These are phyloP conservation scores for Osmerus mordax DNA, from an alignment of 2,113 vertebrate genomes.

Conservation along the genomic window DNA sequence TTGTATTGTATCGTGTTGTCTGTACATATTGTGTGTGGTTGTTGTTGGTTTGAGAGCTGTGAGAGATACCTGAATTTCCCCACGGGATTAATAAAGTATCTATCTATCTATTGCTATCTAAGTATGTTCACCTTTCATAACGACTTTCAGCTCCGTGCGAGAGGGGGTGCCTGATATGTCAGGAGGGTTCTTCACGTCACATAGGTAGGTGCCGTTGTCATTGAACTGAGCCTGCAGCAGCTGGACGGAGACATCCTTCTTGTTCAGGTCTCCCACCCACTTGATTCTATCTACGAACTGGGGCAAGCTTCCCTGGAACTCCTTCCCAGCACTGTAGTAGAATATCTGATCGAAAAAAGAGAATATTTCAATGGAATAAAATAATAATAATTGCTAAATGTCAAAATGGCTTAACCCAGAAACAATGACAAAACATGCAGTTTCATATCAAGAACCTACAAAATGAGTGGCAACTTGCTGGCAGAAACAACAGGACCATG, in stretches of 20 bases:
- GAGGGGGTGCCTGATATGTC: conserved; percentile 78
- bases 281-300: conserved; percentile 80
- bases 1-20: too few species aligned
- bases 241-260: conserved; percentile 87
- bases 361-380: neutral
- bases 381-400: neutral
- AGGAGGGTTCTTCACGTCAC: conserved; percentile 88
- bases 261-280: conserved; percentile 90
- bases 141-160: conserved; percentile 79
- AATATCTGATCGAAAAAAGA: conserved; percentile 75
- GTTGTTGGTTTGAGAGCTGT: too few species aligned
- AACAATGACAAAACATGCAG: conserved; percentile 13
- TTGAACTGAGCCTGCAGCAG: conserved; percentile 82
- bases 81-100: too few species aligned
- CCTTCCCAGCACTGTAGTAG: conserved; percentile 74
- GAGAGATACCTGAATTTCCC: too few species aligned
- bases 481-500: too few species aligned
- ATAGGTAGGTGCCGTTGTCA: conserved; percentile 91
- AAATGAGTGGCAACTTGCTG: neutral
- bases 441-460: conserved; percentile 16
- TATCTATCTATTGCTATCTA: neutral
- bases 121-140: conserved; percentile 79
- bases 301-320: conserved; percentile 61
- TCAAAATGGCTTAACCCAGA: conserved; percentile 1
- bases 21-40: too few species aligned